These are phyloP conservation scores for Macquaria ambigua DNA, from an alignment of 2,113 vertebrate species.

Conservation along the genomic window DNA sequence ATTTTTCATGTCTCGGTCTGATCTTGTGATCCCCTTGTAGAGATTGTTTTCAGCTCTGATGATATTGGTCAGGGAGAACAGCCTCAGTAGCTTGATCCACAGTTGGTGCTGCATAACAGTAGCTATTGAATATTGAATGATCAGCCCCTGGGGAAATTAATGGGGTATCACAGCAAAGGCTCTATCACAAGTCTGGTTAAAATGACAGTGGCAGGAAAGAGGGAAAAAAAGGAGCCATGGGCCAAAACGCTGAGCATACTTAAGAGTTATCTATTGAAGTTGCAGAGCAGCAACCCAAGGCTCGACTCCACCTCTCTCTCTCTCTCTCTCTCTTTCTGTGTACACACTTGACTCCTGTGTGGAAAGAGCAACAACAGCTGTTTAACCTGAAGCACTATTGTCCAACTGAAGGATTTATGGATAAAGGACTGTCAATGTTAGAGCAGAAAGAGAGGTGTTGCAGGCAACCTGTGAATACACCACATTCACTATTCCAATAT, in stretches of 20 bases:
- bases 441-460: constrained; percentile 36
- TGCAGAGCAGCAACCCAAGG: constrained; percentile 57
- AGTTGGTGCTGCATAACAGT: constrained; percentile 63
- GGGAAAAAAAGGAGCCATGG: constrained; percentile 26
- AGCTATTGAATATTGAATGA: constrained; percentile 83
- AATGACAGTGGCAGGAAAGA: constrained; percentile 74
- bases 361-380: constrained; percentile 76
- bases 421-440: constrained; percentile 59
- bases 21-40: constrained; percentile 33
- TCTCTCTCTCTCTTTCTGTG: constrained; percentile 61
- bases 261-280: constrained; percentile 70
- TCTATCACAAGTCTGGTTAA: constrained; percentile 64
- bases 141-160: constrained; percentile 82
- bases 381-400: constrained; percentile 75
- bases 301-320: constrained; percentile 44
- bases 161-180: constrained; percentile 69
- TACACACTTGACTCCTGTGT: constrained; percentile 59
- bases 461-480: constrained; percentile 11
- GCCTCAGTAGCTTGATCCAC: constrained; percentile 59
- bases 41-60: constrained; percentile 55
- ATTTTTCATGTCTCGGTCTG: constrained; percentile 19
- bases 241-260: constrained; percentile 50
- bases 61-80: constrained; percentile 61
- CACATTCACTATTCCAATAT: constrained; percentile 20
- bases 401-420: constrained; percentile 70